These are phyloP conservation scores for Pseudococcus jackbeardsleyi DNA, from an alignment of 2,888 invertebrate species.

Conservation along the genomic window DNA sequence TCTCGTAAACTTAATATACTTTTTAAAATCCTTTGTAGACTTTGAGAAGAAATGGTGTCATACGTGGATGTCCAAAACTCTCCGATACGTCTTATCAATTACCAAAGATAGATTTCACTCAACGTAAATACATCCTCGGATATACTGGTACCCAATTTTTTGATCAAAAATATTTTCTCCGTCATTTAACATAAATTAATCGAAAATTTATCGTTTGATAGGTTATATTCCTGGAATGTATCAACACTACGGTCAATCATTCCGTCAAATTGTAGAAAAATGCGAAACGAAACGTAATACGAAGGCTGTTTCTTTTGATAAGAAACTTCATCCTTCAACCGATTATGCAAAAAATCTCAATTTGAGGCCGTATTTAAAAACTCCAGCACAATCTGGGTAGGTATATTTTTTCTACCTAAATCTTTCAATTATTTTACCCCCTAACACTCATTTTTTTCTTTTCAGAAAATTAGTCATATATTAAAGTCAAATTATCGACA, in stretches of 20 bases:
- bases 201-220: constrained; percentile 61
- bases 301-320: constrained; percentile 44
- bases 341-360: not conserved
- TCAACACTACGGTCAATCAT: constrained; percentile 74
- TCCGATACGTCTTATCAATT: not conserved
- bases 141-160: constrained; percentile 75
- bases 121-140: constrained; percentile 76
- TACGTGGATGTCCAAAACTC: constrained; percentile 35
- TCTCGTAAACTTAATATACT: not conserved
- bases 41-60: constrained; percentile 65
- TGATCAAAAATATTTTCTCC: not conserved
- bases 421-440: not conserved
- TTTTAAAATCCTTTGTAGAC: constrained; percentile 22
- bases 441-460: not conserved
- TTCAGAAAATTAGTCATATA: constrained; percentile 29
- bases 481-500: not conserved
- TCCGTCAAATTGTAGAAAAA: constrained; percentile 71
- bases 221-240: constrained; percentile 80
- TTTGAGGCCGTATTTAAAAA: constrained; percentile 13
- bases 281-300: constrained; percentile 66
- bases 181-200: not conserved
- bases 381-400: constrained; percentile 18
- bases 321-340: constrained; percentile 41
- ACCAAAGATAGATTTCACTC: constrained; percentile 69
- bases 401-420: not conserved